Evolutionary conservation across 2,113 vertebrate genomes (phyloP).

Genomic region (Coptodon rendalli): DNA sequence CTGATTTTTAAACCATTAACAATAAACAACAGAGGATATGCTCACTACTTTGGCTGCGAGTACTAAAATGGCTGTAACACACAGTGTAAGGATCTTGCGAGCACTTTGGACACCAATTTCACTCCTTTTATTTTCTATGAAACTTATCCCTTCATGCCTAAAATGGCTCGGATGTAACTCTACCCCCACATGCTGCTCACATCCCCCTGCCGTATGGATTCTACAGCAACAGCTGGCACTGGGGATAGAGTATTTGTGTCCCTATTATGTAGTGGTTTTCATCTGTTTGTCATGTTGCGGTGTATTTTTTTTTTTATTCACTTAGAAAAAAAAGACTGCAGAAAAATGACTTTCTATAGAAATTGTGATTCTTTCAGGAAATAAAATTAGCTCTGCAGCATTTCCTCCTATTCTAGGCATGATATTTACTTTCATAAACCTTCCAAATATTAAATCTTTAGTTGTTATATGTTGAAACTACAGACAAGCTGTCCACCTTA

Average conservation of each 20-base stretch:
- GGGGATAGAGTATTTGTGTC: slow-evolving; percentile 4
- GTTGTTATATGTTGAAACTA: not conserved
- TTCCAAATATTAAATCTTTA: not conserved
- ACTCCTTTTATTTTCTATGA: not conserved
- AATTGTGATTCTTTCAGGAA: not conserved
- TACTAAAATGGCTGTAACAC: not conserved
- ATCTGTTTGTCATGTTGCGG: not conserved
- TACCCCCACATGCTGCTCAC: slow-evolving; percentile 64
- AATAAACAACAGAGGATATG: slow-evolving; percentile 15
- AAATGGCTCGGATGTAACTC: not conserved
- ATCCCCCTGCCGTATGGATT: slow-evolving; percentile 64
- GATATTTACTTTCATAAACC: not conserved
- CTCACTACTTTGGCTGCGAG: slow-evolving; percentile 21
- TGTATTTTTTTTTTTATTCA: fast-evolving
- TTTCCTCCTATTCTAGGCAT: not conserved
- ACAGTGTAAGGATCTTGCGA: not conserved
- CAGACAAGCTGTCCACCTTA: not conserved
- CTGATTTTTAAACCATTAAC: slow-evolving; percentile 10
- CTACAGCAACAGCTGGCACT: slow-evolving; percentile 70
- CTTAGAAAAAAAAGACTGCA: fast-evolving
- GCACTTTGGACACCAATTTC: not conserved
- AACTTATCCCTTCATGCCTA: slow-evolving; percentile 53
- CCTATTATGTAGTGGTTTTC: slow-evolving; percentile 17
- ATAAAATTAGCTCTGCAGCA: not conserved
- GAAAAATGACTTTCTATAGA: not conserved